Conservation (phyloP, 2,797 vertebrate genomes). For the Hypotaenidia okinawae region DNA sequence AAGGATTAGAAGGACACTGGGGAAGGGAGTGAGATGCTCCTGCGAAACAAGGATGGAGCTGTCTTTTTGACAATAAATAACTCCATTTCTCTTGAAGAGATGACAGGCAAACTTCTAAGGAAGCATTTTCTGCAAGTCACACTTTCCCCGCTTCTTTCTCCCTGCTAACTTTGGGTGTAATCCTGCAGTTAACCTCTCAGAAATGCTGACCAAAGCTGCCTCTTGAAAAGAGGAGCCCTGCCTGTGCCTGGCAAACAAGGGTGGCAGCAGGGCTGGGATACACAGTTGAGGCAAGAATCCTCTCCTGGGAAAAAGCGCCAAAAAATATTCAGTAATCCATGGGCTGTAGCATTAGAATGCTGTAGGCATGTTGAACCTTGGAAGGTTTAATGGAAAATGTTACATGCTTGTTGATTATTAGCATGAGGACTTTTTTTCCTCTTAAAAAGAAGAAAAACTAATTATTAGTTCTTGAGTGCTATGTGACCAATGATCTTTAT, state of each 20-base stretch:
- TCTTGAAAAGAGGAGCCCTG: background rate
- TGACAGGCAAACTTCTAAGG: background rate
- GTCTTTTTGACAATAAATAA: background rate
- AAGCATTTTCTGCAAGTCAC: background rate
- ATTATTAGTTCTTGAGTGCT: conserved; percentile 50
- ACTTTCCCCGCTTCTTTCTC: background rate
- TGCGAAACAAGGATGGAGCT: background rate
- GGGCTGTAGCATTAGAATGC: background rate
- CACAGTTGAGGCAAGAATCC: background rate
- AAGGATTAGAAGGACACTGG: background rate
- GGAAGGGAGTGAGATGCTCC: background rate
- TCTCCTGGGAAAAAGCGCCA: background rate
- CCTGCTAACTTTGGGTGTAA: background rate
- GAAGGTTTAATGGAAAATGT: conserved; percentile 28
- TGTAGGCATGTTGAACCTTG: background rate
- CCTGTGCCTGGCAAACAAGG: background rate
- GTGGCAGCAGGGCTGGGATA: background rate
- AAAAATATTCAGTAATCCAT: background rate
- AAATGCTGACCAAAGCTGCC: background rate
- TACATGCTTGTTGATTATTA: conserved; percentile 26
- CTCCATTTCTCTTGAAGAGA: background rate
- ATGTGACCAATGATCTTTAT: conserved; percentile 50
- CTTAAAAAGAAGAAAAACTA: conserved; percentile 36
- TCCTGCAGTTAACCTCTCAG: background rate
- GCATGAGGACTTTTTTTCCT: background rate